Conservation (phyloP, 2,888 invertebrate genomes). For the Lycia hirtaria region DNA sequence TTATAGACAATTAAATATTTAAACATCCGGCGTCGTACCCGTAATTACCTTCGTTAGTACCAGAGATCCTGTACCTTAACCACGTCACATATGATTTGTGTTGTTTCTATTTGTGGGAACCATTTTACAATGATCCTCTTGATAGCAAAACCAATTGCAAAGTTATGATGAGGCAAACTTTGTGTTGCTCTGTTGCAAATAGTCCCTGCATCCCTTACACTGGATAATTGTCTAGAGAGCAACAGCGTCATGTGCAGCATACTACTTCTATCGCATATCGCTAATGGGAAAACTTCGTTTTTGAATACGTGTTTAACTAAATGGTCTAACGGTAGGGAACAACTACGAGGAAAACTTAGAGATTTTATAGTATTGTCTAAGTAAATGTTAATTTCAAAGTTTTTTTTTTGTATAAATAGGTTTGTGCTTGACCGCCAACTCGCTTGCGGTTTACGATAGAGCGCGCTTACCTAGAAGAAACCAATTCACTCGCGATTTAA, state of each 20-base stretch:
- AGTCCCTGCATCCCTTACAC: conserved; percentile 16
- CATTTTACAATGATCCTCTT: not conserved
- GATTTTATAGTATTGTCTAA: not conserved
- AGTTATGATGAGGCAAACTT: conserved; percentile 30
- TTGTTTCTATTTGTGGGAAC: too few species aligned
- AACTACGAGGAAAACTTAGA: not conserved
- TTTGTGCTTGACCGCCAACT: too few species aligned
- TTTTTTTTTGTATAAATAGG: not conserved
- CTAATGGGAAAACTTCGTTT: conserved; percentile 28
- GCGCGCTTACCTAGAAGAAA: too few species aligned
- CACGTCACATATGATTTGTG: too few species aligned
- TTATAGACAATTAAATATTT: too few species aligned
- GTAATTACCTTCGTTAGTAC: too few species aligned
- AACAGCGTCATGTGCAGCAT: conserved; percentile 35
- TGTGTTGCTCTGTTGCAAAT: conserved; percentile 22
- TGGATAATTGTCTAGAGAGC: conserved; percentile 27
- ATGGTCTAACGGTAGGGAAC: not conserved
- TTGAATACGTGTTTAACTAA: conserved; percentile 9
- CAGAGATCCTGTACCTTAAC: too few species aligned
- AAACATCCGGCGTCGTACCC: too few species aligned
- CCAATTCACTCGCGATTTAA: too few species aligned
- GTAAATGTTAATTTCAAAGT: not conserved
- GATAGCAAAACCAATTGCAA: conserved; percentile 27
- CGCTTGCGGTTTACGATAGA: too few species aligned
- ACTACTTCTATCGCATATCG: conserved; percentile 33